These are phyloP conservation scores for Eubasilissa regina DNA, from an alignment of 1,140 invertebrate genomes.

Conservation along the genomic window DNA sequence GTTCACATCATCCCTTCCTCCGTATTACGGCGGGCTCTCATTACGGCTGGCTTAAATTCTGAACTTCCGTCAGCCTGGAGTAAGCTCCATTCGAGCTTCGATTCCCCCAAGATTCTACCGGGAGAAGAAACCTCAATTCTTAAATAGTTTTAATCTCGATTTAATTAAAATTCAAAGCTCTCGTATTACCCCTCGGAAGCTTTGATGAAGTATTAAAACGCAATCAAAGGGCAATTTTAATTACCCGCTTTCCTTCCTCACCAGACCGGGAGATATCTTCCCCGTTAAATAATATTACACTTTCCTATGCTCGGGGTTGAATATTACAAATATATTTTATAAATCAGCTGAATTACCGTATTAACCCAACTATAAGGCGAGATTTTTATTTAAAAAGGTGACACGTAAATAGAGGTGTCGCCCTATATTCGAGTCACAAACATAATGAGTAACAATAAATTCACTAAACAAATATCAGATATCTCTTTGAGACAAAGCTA, in stretches of 20 bases:
- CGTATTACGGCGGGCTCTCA: slow-evolving; percentile 29
- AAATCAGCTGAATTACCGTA: too few species aligned
- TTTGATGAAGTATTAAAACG: slow-evolving; percentile 59
- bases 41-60: slow-evolving; percentile 40
- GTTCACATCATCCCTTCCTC: slow-evolving; percentile 26
- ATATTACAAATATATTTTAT: too few species aligned
- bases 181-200: slow-evolving; percentile 49
- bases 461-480: too few species aligned
- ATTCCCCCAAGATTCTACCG: slow-evolving; percentile 21
- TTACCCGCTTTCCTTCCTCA: slow-evolving; percentile 41
- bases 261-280: slow-evolving; percentile 1
- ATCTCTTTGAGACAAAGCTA: too few species aligned
- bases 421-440: too few species aligned
- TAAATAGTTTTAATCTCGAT: slow-evolving; percentile 59
- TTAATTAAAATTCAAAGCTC: slow-evolving; percentile 60
- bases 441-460: too few species aligned
- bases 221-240: slow-evolving; percentile 58
- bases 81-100: slow-evolving; percentile 26
- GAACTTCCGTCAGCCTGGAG: slow-evolving; percentile 1
- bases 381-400: too few species aligned
- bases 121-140: slow-evolving; percentile 54
- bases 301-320: too few species aligned
- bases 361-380: too few species aligned
- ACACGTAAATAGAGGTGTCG: too few species aligned
- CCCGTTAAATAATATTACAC: neutral